Evolutionary conservation across 2,797 vertebrate species (phyloP), one percentile per base, ranked within the genome.

Genomic region (Euthynnus affinis): DNA sequence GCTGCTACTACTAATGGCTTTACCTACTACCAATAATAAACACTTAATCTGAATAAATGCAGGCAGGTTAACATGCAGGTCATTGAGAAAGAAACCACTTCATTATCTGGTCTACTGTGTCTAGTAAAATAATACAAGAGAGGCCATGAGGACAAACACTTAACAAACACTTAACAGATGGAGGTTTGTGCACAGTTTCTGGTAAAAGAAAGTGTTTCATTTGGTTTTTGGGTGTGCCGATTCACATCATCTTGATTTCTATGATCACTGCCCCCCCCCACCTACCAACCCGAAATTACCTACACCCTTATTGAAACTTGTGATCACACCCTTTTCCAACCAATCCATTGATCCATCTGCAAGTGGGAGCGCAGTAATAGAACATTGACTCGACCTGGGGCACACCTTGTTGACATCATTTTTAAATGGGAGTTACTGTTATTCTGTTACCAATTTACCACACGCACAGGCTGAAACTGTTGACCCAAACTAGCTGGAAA

Each of bases 351-450:
- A 32, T 32, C 29, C 29, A 32, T 32, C 18, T 66, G 65, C 13
- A 44, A 17, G 40, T 42, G 13, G 40, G 2, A 52, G 9, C 40
- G 3, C 8, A 17, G 20, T 23, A 7, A 53, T 71, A 23, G 27
- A 86, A 86, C 67, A 60, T 29, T 85, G 46, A 79, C 74, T 37
- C 2, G 2, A 59, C 57, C 58, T 55, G 44, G 40, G 22, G 18
- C 49, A 46, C 29, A 65, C 15, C 23, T 40, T 49, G 58, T 15
- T 14, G 29, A 66, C 42, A 58, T 1, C 34, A 55, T 1, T 46
- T 71, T 72, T 74, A n/a, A 29, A 78, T 62, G 25, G 1, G n/a
- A 70, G 13, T 42, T 42, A 42, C 12, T 42, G 67, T 71, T 76
- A 81, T n/a, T 74, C 25, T 60, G 15, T 77, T 44, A 81, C 63